Evolutionary conservation across 1,140 invertebrate species (phyloP).

Genomic region (Drosophila repletoides): DNA sequence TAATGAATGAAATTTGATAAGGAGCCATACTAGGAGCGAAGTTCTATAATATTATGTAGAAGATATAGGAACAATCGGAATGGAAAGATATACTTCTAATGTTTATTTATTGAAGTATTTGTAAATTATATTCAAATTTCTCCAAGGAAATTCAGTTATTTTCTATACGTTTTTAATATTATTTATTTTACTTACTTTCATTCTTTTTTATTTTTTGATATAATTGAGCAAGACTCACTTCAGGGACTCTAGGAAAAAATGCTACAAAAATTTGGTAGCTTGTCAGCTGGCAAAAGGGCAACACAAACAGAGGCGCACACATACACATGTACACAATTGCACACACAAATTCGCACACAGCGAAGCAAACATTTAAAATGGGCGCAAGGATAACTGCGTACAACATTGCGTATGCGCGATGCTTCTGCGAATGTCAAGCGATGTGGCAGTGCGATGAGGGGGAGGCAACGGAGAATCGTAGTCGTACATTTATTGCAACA

Average conservation of each 20-base stretch:
- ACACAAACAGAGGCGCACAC: conserved; percentile 4
- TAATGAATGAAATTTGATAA: no score
- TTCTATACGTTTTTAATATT: neutral
- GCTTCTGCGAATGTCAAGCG: conserved; percentile 12
- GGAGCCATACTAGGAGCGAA: no score
- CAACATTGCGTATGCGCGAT: conserved; percentile 70
- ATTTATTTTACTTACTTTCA: neutral
- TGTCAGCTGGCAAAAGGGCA: conserved; percentile 43
- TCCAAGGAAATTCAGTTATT: neutral
- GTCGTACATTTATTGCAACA: conserved; percentile 79
- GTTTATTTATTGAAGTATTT: no score
- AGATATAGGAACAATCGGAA: no score
- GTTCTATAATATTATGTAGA: no score
- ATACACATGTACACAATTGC: conserved; percentile 1
- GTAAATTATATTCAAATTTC: no score
- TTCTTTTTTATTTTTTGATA: conserved; percentile 3
- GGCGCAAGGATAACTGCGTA: conserved; percentile 75
- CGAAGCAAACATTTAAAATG: conserved; percentile 46
- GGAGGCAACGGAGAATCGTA: conserved; percentile 22
- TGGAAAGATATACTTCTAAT: no score
- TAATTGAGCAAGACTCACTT: conserved; percentile 20
- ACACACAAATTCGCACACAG: neutral
- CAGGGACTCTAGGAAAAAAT: neutral
- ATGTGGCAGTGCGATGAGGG: conserved; percentile 16
- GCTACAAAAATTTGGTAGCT: conserved; percentile 46